phyloP scores from a whole-genome alignment of 2,113 vertebrate genomes.

The Mionectes macconnelli region DNA sequence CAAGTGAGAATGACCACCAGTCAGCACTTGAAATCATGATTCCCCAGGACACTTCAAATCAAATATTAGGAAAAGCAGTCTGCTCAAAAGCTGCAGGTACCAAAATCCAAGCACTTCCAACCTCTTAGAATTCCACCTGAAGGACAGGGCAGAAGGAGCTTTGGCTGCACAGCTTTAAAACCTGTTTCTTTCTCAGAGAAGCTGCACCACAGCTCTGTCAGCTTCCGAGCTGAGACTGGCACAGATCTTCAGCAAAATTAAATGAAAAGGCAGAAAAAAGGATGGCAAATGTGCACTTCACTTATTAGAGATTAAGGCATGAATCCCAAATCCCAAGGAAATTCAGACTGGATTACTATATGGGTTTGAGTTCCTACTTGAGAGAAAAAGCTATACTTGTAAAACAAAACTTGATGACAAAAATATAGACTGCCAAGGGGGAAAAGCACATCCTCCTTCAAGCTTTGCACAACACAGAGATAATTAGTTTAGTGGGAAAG shows the following conservation, averaged over 20 bases:
- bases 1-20: background rate
- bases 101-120: background rate
- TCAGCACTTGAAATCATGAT: background rate
- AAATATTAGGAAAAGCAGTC: background rate
- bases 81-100: background rate
- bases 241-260: background rate
- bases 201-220: background rate
- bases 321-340: background rate
- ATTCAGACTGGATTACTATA: background rate
- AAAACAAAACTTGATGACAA: slow-evolving; percentile 27
- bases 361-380: background rate
- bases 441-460: background rate
- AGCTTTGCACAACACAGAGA: background rate
- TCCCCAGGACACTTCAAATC: background rate
- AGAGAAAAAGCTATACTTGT: background rate
- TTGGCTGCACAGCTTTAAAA: background rate
- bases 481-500: background rate
- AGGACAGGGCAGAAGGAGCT: background rate
- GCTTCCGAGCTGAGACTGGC: background rate
- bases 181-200: background rate
- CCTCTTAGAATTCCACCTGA: background rate
- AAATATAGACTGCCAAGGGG: background rate
- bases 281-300: background rate
- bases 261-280: background rate
- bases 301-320: background rate